Conservation (phyloP, 2,797 vertebrate genomes). For the Microchirus variegatus region DNA sequence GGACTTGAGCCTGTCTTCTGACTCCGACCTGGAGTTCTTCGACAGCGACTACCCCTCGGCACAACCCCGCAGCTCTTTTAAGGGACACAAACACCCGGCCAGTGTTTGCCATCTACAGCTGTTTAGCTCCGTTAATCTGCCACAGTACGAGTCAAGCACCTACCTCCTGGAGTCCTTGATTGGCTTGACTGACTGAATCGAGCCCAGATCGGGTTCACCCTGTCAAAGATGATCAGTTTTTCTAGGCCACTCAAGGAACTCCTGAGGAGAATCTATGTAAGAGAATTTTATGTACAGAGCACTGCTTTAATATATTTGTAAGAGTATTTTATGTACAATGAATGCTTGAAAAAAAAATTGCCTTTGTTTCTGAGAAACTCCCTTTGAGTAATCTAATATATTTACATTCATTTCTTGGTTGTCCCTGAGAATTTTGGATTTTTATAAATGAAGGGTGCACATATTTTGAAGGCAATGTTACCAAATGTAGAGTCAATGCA, state of each 20-base stretch:
- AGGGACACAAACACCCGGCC: constrained; percentile 82
- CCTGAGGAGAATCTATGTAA: constrained; percentile 13
- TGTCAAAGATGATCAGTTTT: constrained; percentile 77
- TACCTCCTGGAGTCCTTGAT: constrained; percentile 92
- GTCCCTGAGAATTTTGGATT: constrained; percentile 3
- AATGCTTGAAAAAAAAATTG: constrained; percentile 38
- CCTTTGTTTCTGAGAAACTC: constrained; percentile 45
- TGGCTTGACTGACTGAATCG: constrained; percentile 85
- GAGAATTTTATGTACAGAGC: constrained; percentile 39
- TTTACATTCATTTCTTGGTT: constrained; percentile 20
- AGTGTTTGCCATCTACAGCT: constrained; percentile 82
- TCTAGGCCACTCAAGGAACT: constrained; percentile 74
- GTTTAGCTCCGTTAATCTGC: constrained; percentile 77
- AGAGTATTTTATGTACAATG: constrained; percentile 46
- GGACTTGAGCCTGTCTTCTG: constrained; percentile 91
- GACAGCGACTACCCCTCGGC: constrained; percentile 90
- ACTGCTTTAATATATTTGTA: constrained; percentile 57
- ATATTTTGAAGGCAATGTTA: constrained; percentile 1
- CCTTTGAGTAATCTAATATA: constrained; percentile 41
- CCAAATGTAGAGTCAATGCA: background rate
- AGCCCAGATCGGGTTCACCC: constrained; percentile 72
- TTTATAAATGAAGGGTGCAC: background rate
- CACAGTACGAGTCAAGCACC: constrained; percentile 81
- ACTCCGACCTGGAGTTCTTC: constrained; percentile 91
- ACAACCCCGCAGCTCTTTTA: constrained; percentile 87